These are phyloP conservation scores for Onychomys torridus DNA, from an alignment of 2,797 vertebrate genomes.

Conservation along the genomic window DNA sequence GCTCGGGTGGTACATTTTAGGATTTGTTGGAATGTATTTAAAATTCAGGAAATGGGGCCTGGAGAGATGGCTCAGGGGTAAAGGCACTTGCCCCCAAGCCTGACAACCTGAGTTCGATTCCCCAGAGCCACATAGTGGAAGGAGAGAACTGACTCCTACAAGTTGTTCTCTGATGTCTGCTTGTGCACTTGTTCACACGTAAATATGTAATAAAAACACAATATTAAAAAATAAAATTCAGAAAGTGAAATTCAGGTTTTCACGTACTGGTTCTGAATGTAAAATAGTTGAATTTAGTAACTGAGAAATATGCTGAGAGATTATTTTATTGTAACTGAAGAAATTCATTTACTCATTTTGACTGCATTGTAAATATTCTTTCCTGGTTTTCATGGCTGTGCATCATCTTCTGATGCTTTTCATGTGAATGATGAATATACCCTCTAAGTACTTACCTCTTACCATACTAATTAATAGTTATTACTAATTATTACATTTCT, in stretches of 20 bases:
- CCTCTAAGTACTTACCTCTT: not conserved
- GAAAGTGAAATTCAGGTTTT: conserved; percentile 50
- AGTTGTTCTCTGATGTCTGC: not conserved
- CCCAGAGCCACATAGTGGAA: not conserved
- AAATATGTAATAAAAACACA: not conserved
- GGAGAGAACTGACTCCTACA: not conserved
- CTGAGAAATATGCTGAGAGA: conserved; percentile 14
- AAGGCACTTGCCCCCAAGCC: not conserved
- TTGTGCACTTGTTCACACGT: not conserved
- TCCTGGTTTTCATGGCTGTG: conserved; percentile 13
- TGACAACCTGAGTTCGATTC: not conserved
- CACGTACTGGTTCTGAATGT: not conserved
- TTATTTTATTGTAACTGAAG: conserved; percentile 22
- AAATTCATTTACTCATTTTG: conserved; percentile 16
- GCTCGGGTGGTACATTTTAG: conserved; percentile 21
- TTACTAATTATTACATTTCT: not conserved
- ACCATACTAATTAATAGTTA: not conserved
- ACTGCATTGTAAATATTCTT: not conserved
- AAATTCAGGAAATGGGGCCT: conserved; percentile 33
- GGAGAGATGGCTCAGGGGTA: not conserved
- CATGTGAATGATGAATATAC: not conserved
- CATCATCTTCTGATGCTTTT: not conserved
- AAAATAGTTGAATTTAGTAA: conserved; percentile 44
- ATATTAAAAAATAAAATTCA: conserved; percentile 21
- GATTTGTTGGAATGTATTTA: conserved; percentile 1